Evolutionary conservation across 2,888 invertebrate genomes (phyloP), one percentile per base, ranked within the genome.

Genomic region (Podabrus alpinus): DNA sequence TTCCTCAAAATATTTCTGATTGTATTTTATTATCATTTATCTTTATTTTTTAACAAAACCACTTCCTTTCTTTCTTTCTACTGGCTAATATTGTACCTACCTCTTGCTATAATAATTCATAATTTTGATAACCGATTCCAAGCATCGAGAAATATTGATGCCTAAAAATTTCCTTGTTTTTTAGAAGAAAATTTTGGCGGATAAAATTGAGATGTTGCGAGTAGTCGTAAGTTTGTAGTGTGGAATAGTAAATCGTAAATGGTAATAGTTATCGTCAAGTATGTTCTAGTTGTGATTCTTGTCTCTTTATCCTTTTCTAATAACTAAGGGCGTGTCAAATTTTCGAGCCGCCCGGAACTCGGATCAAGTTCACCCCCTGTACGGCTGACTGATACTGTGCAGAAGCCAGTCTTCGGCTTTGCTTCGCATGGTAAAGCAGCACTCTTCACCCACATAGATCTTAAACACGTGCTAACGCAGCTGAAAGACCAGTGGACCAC

Each of bases 341-440:
- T 69, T 66, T 69, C 29, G 78, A 73, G 79, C 76, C 83, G 85
- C 83, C 86, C 85, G 83, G 83, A 84, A 85, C 84, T 85, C 84
- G 82, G 86, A 85, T 85, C 83, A 86, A 86, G 86, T 86, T 75
- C 87, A 86, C 86, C 85, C 66, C 15, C 59, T 86, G 85, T 85
- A 86, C 86, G 84, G 84, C 86, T 85, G 85, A 86, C 83, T 87
- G 87, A 86, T 86, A 84, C 85, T 85, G 84, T 81, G 85, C 82
- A 83, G 85, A 84, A 85, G 86, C 86, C 86, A 87, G 86, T 87
- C 86, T 85, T 84, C 84, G 86, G 85, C 82, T 84, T 64, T 83
- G 84, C 86, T 85, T 84, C 85, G 86, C 84, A 84, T 86, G 85
- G 85, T 83, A 85, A 85, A 85, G 86, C 82, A 82, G 81, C 83